Percentiles rank a stretch among this genome's conserved stretches.
phyloP scores from a whole-genome alignment of 1,140 invertebrate genomes.

The Sinonovacula constricta region DNA sequence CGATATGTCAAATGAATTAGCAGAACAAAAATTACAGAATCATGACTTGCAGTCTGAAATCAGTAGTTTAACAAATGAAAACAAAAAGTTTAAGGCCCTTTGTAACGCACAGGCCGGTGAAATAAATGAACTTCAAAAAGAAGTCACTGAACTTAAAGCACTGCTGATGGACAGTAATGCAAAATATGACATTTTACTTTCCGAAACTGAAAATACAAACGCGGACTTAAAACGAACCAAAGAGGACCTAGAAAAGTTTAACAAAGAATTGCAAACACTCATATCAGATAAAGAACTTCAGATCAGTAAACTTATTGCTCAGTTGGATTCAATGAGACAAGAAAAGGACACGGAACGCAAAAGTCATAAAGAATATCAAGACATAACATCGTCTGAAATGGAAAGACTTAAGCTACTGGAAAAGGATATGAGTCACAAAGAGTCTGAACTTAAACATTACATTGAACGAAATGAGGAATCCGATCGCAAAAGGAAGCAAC shows the following conservation, averaged over 20 bases:
- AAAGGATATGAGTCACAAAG: conserved; percentile 9
- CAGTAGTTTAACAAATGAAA: conserved; percentile 36
- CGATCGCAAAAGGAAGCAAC: conserved; percentile 47
- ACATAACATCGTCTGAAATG: conserved; percentile 42
- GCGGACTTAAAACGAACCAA: conserved; percentile 42
- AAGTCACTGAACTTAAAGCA: conserved; percentile 44
- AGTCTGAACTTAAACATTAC: conserved; percentile 34
- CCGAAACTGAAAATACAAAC: conserved; percentile 31
- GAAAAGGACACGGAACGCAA: conserved; percentile 51
- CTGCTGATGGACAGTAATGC: conserved; percentile 41
- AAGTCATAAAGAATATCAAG: conserved; percentile 42
- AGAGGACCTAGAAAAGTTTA: conserved; percentile 48
- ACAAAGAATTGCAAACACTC: conserved; percentile 47
- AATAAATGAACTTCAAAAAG: conserved; percentile 43
- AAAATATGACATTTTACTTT: conserved; percentile 29
- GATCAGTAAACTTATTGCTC: conserved; percentile 43
- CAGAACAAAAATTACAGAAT: conserved; percentile 54
- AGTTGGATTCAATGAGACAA: conserved; percentile 41
- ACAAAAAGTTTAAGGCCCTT: conserved; percentile 30
- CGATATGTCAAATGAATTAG: conserved; percentile 4
- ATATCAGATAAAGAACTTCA: conserved; percentile 46
- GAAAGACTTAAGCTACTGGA: conserved; percentile 37
- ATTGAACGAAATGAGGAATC: conserved; percentile 52
- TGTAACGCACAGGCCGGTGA: conserved; percentile 43
- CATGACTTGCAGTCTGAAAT: conserved; percentile 58